Base-by-base conservation (phyloP, 2,888 invertebrate species). In the Syrista parreyssii region DNA sequence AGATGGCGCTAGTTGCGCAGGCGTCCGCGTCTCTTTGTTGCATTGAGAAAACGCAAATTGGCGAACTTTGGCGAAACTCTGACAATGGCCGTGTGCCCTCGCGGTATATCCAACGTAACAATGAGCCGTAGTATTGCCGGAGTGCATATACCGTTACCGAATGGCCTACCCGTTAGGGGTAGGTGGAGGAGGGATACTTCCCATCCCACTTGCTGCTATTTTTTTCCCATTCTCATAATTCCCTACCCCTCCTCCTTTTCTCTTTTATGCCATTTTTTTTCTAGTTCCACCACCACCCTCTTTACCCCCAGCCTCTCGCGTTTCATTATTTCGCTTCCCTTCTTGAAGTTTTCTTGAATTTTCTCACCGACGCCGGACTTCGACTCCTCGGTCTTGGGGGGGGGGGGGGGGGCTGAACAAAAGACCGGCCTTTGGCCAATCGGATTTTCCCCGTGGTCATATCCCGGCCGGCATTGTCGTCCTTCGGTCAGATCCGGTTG, bases 1-100 rank as follows among this genome's bases (percentile, higher is more conserved):
- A 55, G 55, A 55, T 55, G 55, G 55, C 55, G 71, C 9, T 31
- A 1, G 32, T 71, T 0, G 71, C 71, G 32, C 71, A 33, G 3
- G 31, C 71, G 32, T 32, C 33, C 71, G 71, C 32, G 15, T 15
- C 31, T 71, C 71, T 80, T 81, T 80, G 81, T 79, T 79, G 76
- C 76, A 75, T 80, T 33, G 71, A 33, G 71, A 71, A 33, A 71
- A 83, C 80, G 79, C 81, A 85, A 85, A 85, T 85, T 85, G 82
- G 82, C 81, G 82, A 85, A 85, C 83, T 71, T 71, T 71, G 31
- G 71, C 71, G 31, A 71, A 71, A 71, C 71, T 71, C 71, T 32
- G 31, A 71, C 71, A 71, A 71, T 71, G 71, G 71, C 31, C 71
- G 32, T 30, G 33, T 33, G 31, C 32, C 71, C 4, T 31, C 31